phyloP scores from a whole-genome alignment of 2,888 invertebrate species.

The Antheraea yamamai region DNA sequence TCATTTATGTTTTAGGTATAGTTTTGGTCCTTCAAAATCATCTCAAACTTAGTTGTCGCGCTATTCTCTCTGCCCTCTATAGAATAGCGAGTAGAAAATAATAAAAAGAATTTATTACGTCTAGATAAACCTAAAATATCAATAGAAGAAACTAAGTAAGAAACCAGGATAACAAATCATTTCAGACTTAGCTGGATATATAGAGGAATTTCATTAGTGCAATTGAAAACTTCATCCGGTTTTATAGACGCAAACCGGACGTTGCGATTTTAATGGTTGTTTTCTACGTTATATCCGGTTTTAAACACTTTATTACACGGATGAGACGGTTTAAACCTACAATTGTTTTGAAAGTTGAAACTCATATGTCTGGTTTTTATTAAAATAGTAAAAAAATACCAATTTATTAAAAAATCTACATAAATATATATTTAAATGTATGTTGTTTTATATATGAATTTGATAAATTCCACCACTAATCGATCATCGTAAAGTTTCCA shows the following conservation, averaged over 20 bases:
- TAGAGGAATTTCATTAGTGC: background rate
- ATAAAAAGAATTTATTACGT: too few species aligned
- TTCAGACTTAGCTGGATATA: background rate
- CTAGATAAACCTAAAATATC: too few species aligned
- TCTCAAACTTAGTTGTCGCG: too few species aligned
- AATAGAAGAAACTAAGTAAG: background rate
- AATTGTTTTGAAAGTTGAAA: background rate
- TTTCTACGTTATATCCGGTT: background rate
- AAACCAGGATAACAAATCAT: background rate
- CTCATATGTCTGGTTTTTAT: background rate
- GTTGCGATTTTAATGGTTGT: background rate
- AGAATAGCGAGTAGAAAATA: too few species aligned
- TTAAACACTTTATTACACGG: constrained; percentile 13
- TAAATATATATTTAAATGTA: too few species aligned
- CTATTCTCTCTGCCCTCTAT: too few species aligned
- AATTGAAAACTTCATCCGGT: constrained; percentile 5
- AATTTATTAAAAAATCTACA: too few species aligned
- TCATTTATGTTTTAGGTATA: too few species aligned
- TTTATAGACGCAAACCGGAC: background rate
- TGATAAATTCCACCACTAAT: too few species aligned
- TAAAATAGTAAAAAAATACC: background rate
- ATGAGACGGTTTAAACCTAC: constrained; percentile 4
- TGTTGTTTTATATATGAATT: too few species aligned
- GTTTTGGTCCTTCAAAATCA: too few species aligned
- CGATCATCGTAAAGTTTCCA: too few species aligned